Evolutionary conservation across 37 sponge, comb jelly and placozoan genomes (phyloP).

Genomic region (Tethya wilhelma): DNA sequence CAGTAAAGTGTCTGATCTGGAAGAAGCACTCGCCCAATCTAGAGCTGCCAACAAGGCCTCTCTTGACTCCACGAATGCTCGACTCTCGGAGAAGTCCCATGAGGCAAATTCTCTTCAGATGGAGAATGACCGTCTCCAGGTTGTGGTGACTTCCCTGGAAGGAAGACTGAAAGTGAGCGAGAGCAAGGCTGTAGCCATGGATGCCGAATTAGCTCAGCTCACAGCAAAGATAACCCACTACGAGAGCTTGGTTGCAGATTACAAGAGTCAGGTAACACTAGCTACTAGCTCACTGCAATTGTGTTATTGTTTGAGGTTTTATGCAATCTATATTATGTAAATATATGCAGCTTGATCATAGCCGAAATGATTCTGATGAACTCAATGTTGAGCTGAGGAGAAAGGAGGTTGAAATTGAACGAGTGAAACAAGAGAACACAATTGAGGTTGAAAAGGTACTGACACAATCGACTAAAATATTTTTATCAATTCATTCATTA

Average conservation of each 20-base stretch:
- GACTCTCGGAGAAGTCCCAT: constrained; percentile 54
- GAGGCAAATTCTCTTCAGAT: constrained; percentile 49
- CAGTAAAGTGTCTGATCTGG: constrained; percentile 45
- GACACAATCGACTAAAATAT: neutral
- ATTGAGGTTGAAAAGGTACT: constrained; percentile 72
- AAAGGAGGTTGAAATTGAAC: constrained; percentile 65
- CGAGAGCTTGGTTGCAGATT: constrained; percentile 58
- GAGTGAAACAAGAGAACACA: constrained; percentile 51
- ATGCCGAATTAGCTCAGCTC: constrained; percentile 51
- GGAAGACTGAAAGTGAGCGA: constrained; percentile 27
- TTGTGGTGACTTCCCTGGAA: constrained; percentile 33
- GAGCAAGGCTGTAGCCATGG: constrained; percentile 3
- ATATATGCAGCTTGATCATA: constrained; percentile 36
- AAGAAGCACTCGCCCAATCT: constrained; percentile 15
- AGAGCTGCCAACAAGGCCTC: constrained; percentile 17
- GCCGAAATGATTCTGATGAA: constrained; percentile 48
- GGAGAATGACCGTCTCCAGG: constrained; percentile 57
- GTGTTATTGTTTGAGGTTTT: neutral
- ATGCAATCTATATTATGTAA: neutral
- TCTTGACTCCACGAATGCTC: constrained; percentile 28
- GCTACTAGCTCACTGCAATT: neutral
- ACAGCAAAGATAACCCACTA: constrained; percentile 46
- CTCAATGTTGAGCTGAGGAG: constrained; percentile 27
- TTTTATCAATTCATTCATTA: neutral
- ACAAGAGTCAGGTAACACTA: constrained; percentile 54